Evolutionary conservation across 2,888 invertebrate species (phyloP), one percentile per base, ranked within the genome.

Genomic region (Hydraecia micacea): DNA sequence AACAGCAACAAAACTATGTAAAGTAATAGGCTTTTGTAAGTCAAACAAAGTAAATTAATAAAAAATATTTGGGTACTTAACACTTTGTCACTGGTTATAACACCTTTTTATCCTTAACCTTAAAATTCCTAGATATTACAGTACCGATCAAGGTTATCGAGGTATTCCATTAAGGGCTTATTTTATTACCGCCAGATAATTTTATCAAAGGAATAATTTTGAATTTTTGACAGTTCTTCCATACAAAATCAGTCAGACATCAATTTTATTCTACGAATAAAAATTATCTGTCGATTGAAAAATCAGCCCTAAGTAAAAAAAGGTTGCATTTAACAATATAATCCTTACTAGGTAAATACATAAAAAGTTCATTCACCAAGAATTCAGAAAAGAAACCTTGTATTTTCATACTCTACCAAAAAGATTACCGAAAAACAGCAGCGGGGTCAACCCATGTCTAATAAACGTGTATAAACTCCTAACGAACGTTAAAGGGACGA

Each of bases 401-500:
- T n/a, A 46, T 58, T 28, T 62, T 36, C 15, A 5, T 36, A 32
- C 36, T 32, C 13, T 52, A 75, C 11, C 39, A 65, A 66, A 67
- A 79, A 63, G 32, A 63, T 28, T 60, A 46, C 25, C 32, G 21
- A 7, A 25, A 62, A 60, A 60, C 49, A 69, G 63, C 42, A 73
- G n/a, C 9, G 2, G 25, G 11, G 9, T 28, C 21, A n/a, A 58
- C 71, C 67, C 55, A 25, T 68, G 52, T 77, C 52, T 58, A 46
- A 68, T 39, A 42, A 42, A 39, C 39, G 25, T 11, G 25, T 55
- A n/a, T 25, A 46, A 68, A 77, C 52, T 82, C 58, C 63, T 36
- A 63, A 72, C 55, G 7, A 62, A 70, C 55, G 73, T 58, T 79
- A 58, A 55, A 55, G 62, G 28, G 55, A n/a, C n/a, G 13, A 32